A percentile compares a stretch with the other conserved stretches of the same genome.
phyloP scores from a whole-genome alignment of 2,888 invertebrate species.

The Drosophila kuntzei region DNA sequence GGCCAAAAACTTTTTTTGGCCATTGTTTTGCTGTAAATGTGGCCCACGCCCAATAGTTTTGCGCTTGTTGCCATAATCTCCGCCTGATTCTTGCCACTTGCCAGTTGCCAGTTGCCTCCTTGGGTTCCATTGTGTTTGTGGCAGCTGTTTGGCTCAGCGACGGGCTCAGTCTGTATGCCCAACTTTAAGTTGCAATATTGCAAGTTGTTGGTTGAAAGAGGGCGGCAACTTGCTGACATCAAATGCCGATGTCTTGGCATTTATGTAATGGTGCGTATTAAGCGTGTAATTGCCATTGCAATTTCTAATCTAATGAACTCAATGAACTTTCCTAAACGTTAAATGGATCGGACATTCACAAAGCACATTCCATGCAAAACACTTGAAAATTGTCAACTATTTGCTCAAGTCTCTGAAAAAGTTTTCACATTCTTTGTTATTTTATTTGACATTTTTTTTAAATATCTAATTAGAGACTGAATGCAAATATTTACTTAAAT shows the following conservation, averaged over 20 bases:
- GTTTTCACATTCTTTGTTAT: slow-evolving; percentile 6
- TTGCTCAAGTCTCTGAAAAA: slow-evolving; percentile 6
- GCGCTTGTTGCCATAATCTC: slow-evolving; percentile 37
- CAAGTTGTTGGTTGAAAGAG: slow-evolving; percentile 50
- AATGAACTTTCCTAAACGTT: slow-evolving; percentile 58
- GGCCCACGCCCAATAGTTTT: slow-evolving; percentile 62
- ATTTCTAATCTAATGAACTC: slow-evolving; percentile 51
- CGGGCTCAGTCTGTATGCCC: slow-evolving; percentile 29
- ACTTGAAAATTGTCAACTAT: slow-evolving; percentile 7
- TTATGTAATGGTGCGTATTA: slow-evolving; percentile 75
- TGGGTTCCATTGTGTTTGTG: slow-evolving; percentile 38
- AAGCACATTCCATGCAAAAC: slow-evolving; percentile 4
- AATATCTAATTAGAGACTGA: not conserved
- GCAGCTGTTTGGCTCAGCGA: slow-evolving; percentile 60
- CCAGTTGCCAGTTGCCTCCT: slow-evolving; percentile 24
- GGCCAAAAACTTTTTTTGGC: slow-evolving; percentile 55
- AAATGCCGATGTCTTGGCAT: slow-evolving; percentile 44
- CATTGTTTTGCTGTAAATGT: slow-evolving; percentile 77
- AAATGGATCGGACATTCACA: slow-evolving; percentile 18
- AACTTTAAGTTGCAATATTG: slow-evolving; percentile 51
- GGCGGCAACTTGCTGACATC: slow-evolving; percentile 56
- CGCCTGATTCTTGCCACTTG: slow-evolving; percentile 45
- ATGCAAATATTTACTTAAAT: not conserved
- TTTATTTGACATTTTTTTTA: not conserved
- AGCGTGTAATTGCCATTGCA: slow-evolving; percentile 71